Evolutionary conservation across 1,140 invertebrate species (phyloP), one percentile per base, ranked within the genome.

Genomic region (Drosophila burlai): DNA sequence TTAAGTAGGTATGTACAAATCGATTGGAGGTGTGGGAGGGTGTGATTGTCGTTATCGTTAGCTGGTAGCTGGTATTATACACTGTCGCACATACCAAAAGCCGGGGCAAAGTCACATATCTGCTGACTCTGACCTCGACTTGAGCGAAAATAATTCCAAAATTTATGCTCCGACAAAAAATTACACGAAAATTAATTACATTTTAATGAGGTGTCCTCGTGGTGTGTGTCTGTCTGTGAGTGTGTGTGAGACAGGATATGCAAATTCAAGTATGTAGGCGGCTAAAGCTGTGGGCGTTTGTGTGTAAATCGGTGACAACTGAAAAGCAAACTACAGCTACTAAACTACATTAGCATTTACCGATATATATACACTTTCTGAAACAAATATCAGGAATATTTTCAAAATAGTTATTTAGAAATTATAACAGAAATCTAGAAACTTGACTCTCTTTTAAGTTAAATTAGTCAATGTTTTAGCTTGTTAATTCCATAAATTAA

Each of bases 161-260:
- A 92, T 92, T 91, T 92, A 92, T 92, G 91, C 87, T 92, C 91
- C 91, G 91, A 92, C 86, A 92, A 92, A 92, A 92, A 92, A 82
- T 92, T 91, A 80, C 87, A 92, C 74, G 80, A 85, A 86, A 86
- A 81, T 79, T 85, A 85, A 83, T 91, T 89, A 89, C 76, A 89
- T 80, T 87, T 91, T 76, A 89, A 87, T 84, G 77, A 87, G 80
- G 83, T 58, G 71, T 75, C 58, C 69, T 81, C 60, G 66, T 81
- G 64, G 47, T 54, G 72, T 76, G 66, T 55, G 49, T 40, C 2
- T 64, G 15, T 55, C 16, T 34, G 47, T 45, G n/a, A 7, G 58
- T 47, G 43, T 34, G 55, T 50, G 52, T 40, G 21, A 31, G n/a
- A 34, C 46, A 66, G 66, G 61, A 36, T 73, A 43, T 73, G 67